Conservation (phyloP, 2,113 vertebrate species). For the Takifugu bimaculatus region DNA sequence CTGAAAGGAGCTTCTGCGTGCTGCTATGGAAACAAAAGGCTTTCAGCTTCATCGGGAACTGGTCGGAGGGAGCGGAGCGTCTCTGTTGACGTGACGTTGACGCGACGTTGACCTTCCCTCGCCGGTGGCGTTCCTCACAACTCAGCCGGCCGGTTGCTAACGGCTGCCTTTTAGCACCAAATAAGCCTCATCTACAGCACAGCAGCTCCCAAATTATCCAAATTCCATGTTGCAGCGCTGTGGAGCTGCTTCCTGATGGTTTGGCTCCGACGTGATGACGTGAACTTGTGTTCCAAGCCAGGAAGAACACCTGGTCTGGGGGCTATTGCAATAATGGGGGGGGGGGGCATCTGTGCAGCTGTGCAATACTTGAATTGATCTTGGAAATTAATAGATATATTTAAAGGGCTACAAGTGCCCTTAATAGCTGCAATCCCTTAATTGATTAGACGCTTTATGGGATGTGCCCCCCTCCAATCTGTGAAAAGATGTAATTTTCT, state of each 20-base stretch:
- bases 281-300: constrained; percentile 47
- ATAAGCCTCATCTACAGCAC: constrained; percentile 10
- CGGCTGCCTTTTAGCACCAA: neutral
- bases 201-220: neutral
- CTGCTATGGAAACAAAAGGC: constrained; percentile 38
- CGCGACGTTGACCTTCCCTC: no score
- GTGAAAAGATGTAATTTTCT: constrained; percentile 42
- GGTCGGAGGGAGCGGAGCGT: constrained; percentile 11
- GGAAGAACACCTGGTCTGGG: constrained; percentile 58
- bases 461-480: constrained; percentile 45
- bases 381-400: constrained; percentile 51
- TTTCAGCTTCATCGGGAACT: neutral
- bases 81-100: constrained; percentile 27
- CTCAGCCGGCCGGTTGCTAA: neutral
- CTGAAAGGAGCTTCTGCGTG: constrained; percentile 13
- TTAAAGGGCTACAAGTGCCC: constrained; percentile 30
- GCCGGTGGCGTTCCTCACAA: no score
- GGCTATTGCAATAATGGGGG: constrained; percentile 50
- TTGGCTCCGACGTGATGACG: constrained; percentile 31
- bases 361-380: constrained; percentile 47
- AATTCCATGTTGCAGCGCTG: constrained; percentile 45
- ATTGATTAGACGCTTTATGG: constrained; percentile 56
- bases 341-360: constrained; percentile 28
- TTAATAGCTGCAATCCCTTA: constrained; percentile 31
- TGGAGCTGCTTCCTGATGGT: constrained; percentile 56